Conservation (phyloP, 2,797 vertebrate species). For the Labeo calbasu region DNA sequence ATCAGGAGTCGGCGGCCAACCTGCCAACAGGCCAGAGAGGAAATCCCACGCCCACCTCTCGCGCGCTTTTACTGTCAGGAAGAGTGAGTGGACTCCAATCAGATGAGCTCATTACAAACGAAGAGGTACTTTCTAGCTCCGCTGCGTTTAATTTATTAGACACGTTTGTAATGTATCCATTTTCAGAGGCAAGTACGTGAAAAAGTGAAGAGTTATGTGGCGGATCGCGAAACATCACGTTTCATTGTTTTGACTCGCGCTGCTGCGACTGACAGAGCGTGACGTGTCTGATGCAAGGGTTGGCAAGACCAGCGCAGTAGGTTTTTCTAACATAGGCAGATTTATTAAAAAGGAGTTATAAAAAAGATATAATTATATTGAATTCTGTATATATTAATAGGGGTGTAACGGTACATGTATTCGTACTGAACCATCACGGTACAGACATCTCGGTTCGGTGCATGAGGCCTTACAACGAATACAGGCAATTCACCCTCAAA, state of each 20-base stretch:
- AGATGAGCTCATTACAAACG: conserved; percentile 59
- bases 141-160: conserved; percentile 62
- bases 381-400: no score
- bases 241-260: not conserved
- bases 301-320: not conserved
- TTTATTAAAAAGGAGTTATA: not conserved
- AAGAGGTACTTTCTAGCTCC: conserved; percentile 50
- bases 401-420: no score
- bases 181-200: conserved; percentile 36
- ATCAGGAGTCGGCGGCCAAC: conserved; percentile 46
- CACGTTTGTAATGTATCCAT: conserved; percentile 51
- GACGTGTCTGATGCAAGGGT: not conserved
- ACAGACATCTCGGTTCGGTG: no score
- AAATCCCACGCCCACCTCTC: conserved; percentile 52
- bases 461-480: no score
- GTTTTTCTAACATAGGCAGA: not conserved
- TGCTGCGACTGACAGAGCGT: not conserved
- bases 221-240: not conserved
- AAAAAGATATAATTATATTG: no score
- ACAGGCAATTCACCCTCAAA: no score
- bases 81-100: conserved; percentile 57
- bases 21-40: conserved; percentile 35
- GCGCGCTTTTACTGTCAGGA: conserved; percentile 44
- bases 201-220: conserved; percentile 39
- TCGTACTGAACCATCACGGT: no score